Conservation (phyloP, 2,113 vertebrate genomes). For the Stictonetta naevosa region DNA sequence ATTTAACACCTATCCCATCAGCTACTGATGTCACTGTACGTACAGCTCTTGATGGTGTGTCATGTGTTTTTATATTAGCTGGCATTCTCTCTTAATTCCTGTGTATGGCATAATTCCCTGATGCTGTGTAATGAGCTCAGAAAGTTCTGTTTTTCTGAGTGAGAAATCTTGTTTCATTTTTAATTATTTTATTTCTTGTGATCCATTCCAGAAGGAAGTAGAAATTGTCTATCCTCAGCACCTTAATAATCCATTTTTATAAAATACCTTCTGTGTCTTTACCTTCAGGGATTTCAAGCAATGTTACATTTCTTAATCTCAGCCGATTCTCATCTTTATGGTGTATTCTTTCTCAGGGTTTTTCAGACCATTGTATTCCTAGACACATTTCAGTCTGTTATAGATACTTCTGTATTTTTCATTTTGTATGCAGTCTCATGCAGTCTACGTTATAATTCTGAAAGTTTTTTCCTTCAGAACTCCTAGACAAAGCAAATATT, state of each 20-base stretch:
- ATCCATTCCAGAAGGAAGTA: slow-evolving; percentile 2
- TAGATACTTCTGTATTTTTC: background rate
- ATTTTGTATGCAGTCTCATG: background rate
- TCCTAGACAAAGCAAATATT: background rate
- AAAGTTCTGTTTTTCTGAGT: background rate
- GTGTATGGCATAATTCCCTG: background rate
- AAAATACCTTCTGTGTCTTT: slow-evolving; percentile 11
- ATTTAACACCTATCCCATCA: background rate
- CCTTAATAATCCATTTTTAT: slow-evolving; percentile 21
- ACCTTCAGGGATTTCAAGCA: background rate
- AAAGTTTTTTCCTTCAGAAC: slow-evolving; percentile 6
- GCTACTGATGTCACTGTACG: background rate
- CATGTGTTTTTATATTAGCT: background rate
- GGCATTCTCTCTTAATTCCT: background rate
- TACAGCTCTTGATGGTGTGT: background rate
- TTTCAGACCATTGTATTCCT: background rate
- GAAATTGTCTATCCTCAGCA: slow-evolving; percentile 1
- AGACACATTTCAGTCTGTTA: background rate
- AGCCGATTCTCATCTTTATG: slow-evolving; percentile 28
- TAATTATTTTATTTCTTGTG: background rate
- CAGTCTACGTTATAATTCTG: background rate
- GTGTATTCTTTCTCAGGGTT: slow-evolving; percentile 5
- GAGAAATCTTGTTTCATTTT: slow-evolving; percentile 1
- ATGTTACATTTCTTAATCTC: slow-evolving; percentile 46
- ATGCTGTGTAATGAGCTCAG: background rate